Percentiles rank a stretch among this genome's conserved stretches.
These are phyloP conservation scores for Limnephilus rhombicus DNA, from an alignment of 2,888 invertebrate species.

Conservation along the genomic window DNA sequence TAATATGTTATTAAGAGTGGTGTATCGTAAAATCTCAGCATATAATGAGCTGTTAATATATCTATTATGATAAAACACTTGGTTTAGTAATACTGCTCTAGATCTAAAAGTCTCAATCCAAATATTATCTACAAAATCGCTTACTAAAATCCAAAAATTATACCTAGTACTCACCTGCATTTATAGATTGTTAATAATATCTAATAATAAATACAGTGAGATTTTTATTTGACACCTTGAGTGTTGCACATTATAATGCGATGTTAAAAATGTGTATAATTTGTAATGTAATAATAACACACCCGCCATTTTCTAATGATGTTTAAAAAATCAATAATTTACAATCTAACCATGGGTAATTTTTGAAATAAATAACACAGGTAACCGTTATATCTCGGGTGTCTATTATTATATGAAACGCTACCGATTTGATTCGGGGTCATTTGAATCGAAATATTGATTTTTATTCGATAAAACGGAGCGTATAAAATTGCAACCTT, in stretches of 20 bases:
- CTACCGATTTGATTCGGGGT: conserved; percentile 23
- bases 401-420: conserved; percentile 8
- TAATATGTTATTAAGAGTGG: background rate
- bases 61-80: background rate
- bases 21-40: background rate
- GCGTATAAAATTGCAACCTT: background rate
- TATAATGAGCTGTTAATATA: conserved; percentile 25
- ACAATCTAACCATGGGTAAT: background rate
- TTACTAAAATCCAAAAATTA: background rate
- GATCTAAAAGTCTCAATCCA: conserved; percentile 1
- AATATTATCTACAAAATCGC: background rate
- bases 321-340: background rate
- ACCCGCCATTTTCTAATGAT: background rate
- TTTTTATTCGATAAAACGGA: background rate
- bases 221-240: conserved; percentile 35
- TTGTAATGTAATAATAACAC: background rate
- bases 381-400: background rate
- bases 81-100: background rate
- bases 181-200: background rate
- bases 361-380: background rate
- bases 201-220: background rate
- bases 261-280: conserved; percentile 2
- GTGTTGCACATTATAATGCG: background rate
- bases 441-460: background rate
- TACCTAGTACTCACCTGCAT: background rate